Percentiles rank a stretch among this genome's conserved stretches.
These are phyloP conservation scores for Therioaphis trifolii DNA, from an alignment of 2,888 invertebrate genomes.

Conservation along the genomic window DNA sequence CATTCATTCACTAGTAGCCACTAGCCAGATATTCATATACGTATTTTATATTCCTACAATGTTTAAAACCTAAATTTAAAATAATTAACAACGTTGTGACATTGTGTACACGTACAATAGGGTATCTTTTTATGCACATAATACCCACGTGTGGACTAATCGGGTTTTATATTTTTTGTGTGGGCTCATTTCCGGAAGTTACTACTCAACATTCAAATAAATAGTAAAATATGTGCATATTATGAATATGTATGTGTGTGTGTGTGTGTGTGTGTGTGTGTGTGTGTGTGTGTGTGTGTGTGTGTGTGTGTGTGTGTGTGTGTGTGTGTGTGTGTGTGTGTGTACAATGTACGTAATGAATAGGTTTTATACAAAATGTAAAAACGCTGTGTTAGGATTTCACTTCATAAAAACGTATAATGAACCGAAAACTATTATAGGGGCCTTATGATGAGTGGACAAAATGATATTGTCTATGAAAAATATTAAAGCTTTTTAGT, in stretches of 20 bases:
- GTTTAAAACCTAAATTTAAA: background rate
- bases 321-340: background rate
- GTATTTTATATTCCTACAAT: background rate
- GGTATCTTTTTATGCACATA: constrained; percentile 35
- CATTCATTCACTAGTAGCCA: background rate
- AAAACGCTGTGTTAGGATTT: background rate
- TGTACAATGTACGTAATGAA: background rate
- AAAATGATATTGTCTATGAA: too few relatives aligned
- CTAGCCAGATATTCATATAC: too few relatives aligned
- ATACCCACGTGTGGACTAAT: constrained; percentile 37
- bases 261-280: background rate
- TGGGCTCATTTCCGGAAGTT: constrained; percentile 39
- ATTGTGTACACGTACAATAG: constrained; percentile 29
- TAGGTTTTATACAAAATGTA: background rate
- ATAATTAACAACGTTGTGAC: constrained; percentile 29
- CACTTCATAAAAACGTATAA: background rate
- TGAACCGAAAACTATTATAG: background rate
- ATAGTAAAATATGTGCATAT: background rate
- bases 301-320: background rate
- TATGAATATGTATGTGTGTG: background rate
- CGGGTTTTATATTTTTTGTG: constrained; percentile 48
- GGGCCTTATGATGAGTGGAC: too few relatives aligned
- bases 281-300: background rate
- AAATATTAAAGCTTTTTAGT: too few relatives aligned
- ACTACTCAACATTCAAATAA: constrained; percentile 8